These are phyloP conservation scores for Scyliorhinus canicula DNA, from an alignment of 2,797 vertebrate species.

Conservation along the genomic window DNA sequence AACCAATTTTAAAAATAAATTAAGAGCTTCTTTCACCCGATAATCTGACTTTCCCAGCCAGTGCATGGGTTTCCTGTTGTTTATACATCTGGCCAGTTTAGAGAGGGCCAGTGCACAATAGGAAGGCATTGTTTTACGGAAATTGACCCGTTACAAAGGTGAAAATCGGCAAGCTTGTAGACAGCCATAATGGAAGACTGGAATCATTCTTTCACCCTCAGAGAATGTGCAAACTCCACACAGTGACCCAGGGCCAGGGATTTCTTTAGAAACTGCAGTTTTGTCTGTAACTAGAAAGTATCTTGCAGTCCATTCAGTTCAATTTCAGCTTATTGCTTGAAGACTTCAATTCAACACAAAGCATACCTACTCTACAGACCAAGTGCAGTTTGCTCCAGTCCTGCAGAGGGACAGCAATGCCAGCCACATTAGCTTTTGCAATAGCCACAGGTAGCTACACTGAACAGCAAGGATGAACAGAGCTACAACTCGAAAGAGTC, in stretches of 20 bases:
- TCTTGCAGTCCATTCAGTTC: neutral
- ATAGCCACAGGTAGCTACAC: too few species aligned
- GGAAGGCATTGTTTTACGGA: neutral
- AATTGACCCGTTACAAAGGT: neutral
- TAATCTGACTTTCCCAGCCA: neutral
- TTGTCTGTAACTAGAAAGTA: neutral
- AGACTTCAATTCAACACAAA: too few species aligned
- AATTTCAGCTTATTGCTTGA: neutral
- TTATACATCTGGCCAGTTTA: neutral
- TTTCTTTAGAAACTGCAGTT: neutral
- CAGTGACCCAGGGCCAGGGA: too few species aligned
- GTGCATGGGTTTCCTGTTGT: neutral
- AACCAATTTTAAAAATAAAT: neutral
- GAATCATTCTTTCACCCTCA: neutral
- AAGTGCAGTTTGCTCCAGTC: too few species aligned
- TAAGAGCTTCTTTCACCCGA: neutral
- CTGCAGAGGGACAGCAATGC: too few species aligned
- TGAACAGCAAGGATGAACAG: too few species aligned
- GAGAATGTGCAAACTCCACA: too few species aligned
- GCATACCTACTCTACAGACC: too few species aligned
- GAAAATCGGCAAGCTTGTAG: too few species aligned
- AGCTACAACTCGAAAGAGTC: too few species aligned
- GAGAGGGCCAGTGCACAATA: neutral
- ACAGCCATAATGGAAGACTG: neutral
- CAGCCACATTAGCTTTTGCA: too few species aligned